Base-by-base conservation (phyloP, 2,888 invertebrate species). In the Heliconius erato region DNA sequence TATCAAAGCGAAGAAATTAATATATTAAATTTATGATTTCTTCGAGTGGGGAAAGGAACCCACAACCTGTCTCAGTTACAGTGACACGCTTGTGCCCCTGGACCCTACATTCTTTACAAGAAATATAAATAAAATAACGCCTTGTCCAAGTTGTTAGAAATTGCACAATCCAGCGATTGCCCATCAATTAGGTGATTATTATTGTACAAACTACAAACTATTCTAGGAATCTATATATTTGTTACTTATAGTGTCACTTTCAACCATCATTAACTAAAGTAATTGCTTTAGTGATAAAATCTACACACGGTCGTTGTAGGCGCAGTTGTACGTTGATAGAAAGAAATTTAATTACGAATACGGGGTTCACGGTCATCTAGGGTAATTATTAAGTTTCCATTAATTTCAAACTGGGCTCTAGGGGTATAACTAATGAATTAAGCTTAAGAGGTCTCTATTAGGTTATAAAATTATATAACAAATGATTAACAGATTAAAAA, bases 281-380 rank as follows among this genome's bases (percentile, higher is more conserved):
- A 76, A 76, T 76, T 63, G n/a, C 35, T 59, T 2, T 28, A 49
- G 59, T 59, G 74, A 76, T 76, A 76, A 76, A 76, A 35, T 76
- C 74, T 76, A 76, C 59, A 35, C 59, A 71, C 59, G 35, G 54
- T 7, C 32, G 32, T 59, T 54, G 23, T 16, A 76, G 14, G 32
- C 28, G 19, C 44, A 68, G 49, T 54, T 79, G 32, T 28, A 74
- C 54, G 23, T 54, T 12, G 54, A 74, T 54, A 74, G 28, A 59
- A 76, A 32, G 74, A 63, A 32, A 32, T 76, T 35, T 35, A 74
- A 76, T 59, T 63, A 59, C 54, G 28, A n/a, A 35, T 35, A n/a
- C 14, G 59, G 35, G 19, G 74, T 63, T 63, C 59, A 76, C n/a
- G 59, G 74, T 76, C 74, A n/a, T 32, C 19, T 7, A 16, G 32